Percentiles rank a stretch among this genome's conserved stretches.
Evolutionary conservation across 2,888 invertebrate species (phyloP).

Genomic region (Ormyrus pomaceus): DNA sequence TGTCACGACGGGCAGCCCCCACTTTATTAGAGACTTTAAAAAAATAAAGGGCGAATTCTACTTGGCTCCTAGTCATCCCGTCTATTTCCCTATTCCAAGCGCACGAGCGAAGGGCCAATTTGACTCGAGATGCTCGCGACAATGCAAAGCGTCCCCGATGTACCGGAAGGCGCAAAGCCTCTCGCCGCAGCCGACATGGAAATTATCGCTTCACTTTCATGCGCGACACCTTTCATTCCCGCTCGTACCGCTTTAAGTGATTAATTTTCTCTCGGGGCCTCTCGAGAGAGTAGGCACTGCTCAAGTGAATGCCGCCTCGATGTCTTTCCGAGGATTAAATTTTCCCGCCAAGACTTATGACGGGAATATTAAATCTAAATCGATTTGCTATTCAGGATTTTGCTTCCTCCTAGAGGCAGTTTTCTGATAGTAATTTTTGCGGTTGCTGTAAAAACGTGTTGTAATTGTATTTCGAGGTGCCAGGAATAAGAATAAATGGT

Average conservation of each 20-base stretch:
- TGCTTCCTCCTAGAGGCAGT: too few species aligned
- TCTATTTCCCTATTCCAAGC: neutral
- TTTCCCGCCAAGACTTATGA: too few species aligned
- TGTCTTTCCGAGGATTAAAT: too few species aligned
- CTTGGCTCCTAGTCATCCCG: neutral
- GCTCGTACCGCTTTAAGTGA: slow-evolving; percentile 17
- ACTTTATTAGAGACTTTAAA: slow-evolving; percentile 22
- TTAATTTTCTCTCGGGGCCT: slow-evolving; percentile 27
- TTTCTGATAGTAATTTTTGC: too few species aligned
- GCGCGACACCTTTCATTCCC: neutral
- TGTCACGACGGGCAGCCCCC: neutral
- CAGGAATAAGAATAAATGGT: too few species aligned
- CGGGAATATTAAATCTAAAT: too few species aligned
- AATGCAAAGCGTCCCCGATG: slow-evolving; percentile 15
- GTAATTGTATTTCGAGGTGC: too few species aligned
- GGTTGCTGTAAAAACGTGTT: too few species aligned
- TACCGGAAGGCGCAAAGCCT: too few species aligned
- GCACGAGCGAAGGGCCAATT: slow-evolving; percentile 13
- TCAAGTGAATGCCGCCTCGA: neutral
- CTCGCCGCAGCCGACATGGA: slow-evolving; percentile 3
- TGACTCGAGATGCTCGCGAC: slow-evolving; percentile 10
- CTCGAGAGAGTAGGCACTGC: neutral
- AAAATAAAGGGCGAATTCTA: slow-evolving; percentile 11
- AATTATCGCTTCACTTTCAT: slow-evolving; percentile 23
- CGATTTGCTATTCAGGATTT: too few species aligned